Percentiles rank a stretch among this genome's conserved stretches.
Evolutionary conservation across 2,113 vertebrate genomes (phyloP).

Genomic region (Cettia cetti): DNA sequence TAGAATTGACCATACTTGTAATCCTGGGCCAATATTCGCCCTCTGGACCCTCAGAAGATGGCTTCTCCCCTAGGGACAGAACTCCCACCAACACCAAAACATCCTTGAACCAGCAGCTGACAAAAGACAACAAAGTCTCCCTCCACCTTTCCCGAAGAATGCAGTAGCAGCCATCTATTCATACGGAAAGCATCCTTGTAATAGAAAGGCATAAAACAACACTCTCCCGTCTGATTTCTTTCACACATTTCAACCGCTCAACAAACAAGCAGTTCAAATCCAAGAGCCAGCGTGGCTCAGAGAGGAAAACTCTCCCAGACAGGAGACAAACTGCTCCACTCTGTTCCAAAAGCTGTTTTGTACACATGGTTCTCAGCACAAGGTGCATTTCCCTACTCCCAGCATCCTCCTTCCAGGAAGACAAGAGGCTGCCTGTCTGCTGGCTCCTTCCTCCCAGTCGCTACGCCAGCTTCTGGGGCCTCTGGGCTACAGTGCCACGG

Average conservation of each 20-base stretch:
- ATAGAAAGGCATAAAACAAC: not conserved
- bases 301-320: not conserved
- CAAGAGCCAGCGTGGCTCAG: not conserved
- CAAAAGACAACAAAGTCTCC: not conserved
- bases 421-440: not conserved
- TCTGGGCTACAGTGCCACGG: not conserved
- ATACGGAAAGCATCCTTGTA: not conserved
- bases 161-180: not conserved
- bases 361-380: not conserved
- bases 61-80: constrained; percentile 25
- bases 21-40: constrained; percentile 12
- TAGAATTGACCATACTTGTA: constrained; percentile 29
- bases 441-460: not conserved
- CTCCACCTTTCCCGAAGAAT: not conserved
- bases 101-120: constrained; percentile 20
- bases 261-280: not conserved
- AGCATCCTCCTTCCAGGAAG: not conserved
- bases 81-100: constrained; percentile 15
- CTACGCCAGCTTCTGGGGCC: not conserved
- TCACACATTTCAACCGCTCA: constrained; percentile 28
- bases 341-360: not conserved
- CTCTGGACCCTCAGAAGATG: not conserved
- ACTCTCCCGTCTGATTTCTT: not conserved
- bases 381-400: constrained; percentile 1
- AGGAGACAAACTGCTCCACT: constrained; percentile 6